Conservation (phyloP, 2,888 invertebrate species). For the Spodoptera picta region DNA sequence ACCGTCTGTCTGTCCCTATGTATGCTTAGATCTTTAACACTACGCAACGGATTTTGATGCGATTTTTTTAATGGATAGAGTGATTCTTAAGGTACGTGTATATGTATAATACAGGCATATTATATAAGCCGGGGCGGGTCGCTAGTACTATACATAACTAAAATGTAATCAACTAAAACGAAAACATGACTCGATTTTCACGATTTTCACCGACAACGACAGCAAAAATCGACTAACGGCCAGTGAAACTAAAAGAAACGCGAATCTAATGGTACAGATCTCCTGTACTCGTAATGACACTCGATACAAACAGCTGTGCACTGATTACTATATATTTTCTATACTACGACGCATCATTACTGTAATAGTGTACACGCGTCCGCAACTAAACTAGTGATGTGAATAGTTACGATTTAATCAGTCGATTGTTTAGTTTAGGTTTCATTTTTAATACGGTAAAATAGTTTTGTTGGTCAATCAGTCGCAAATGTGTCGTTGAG, state of each 20-base stretch:
- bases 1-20: no score
- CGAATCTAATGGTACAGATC: conserved; percentile 50
- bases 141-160: background rate
- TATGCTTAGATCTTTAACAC: no score
- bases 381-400: conserved; percentile 41
- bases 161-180: background rate
- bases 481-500: no score
- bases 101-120: no score
- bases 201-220: conserved; percentile 25
- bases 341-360: conserved; percentile 72
- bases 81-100: no score
- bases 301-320: conserved; percentile 71
- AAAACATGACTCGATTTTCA: no score
- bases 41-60: no score
- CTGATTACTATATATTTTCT: conserved; percentile 80
- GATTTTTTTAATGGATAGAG: no score
- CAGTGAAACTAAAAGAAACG: conserved; percentile 56
- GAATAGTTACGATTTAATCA: conserved; percentile 28
- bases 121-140: no score
- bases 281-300: conserved; percentile 51
- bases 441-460: no score
- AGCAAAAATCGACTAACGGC: conserved; percentile 21
- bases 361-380: conserved; percentile 77
- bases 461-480: no score
- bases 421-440: conserved; percentile 33